Evolutionary conservation across 2,113 vertebrate genomes (phyloP).

Genomic region (Centrocercus urophasianus): DNA sequence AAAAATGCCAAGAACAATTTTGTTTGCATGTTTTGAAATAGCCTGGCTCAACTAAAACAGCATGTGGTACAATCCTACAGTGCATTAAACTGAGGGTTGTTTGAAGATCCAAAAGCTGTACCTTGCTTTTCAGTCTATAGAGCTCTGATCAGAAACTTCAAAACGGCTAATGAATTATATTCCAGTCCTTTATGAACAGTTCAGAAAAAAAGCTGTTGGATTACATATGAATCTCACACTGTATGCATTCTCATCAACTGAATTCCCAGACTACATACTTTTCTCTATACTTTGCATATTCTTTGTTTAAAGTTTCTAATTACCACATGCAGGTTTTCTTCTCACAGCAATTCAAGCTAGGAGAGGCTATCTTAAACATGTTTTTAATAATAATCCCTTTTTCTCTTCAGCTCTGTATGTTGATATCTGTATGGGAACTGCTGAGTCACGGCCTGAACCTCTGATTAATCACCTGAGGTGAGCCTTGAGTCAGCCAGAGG

Average conservation of each 20-base stretch:
- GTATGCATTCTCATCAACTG: neutral
- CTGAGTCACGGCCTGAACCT: too few relatives aligned
- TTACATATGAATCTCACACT: neutral
- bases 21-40: neutral
- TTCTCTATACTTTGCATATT: neutral
- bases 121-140: neutral
- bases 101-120: neutral
- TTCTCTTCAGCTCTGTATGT: neutral
- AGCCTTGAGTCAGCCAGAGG: too few relatives aligned
- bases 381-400: neutral
- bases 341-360: neutral
- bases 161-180: neutral
- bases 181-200: neutral
- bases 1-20: neutral
- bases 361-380: neutral
- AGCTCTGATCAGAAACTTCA: neutral
- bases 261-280: neutral
- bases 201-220: neutral
- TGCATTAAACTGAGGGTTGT: neutral
- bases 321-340: neutral
- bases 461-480: too few relatives aligned
- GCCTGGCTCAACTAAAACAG: constrained; percentile 10
- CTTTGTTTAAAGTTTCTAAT: neutral
- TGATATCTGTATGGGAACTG: neutral
- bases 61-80: neutral